These are phyloP conservation scores for Petrocephalus zakoni DNA, from an alignment of 2,113 vertebrate species.

Conservation along the genomic window DNA sequence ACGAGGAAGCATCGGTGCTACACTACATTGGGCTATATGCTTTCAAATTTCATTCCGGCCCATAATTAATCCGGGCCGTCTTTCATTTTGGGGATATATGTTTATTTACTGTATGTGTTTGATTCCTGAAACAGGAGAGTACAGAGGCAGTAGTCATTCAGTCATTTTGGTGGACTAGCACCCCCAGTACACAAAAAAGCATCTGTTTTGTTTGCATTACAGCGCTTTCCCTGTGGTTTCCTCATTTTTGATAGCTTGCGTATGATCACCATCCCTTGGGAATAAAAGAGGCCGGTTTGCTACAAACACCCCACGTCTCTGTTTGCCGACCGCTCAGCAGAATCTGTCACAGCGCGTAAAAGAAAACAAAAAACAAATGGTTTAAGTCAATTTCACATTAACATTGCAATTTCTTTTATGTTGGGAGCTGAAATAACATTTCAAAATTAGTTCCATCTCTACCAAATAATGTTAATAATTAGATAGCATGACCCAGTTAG, in stretches of 20 bases:
- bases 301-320: not conserved
- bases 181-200: not conserved
- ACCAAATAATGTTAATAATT: not conserved
- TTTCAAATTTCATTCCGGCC: not conserved
- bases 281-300: not conserved
- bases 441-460: not conserved
- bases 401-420: not conserved
- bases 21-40: too few species aligned
- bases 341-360: not conserved
- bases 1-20: too few species aligned
- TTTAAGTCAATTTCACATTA: not conserved
- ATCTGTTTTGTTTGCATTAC: not conserved
- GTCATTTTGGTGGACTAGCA: not conserved
- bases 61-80: not conserved
- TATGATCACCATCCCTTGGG: not conserved
- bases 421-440: not conserved
- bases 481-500: not conserved
- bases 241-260: not conserved
- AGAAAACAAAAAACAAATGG: not conserved
- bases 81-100: not conserved
- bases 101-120: not conserved
- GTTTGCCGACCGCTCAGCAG: not conserved
- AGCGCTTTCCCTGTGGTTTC: not conserved
- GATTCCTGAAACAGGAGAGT: not conserved
- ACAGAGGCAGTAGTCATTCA: not conserved